These are phyloP conservation scores for Thryonomys swinderianus DNA, from an alignment of 2,113 vertebrate species.

Conservation along the genomic window DNA sequence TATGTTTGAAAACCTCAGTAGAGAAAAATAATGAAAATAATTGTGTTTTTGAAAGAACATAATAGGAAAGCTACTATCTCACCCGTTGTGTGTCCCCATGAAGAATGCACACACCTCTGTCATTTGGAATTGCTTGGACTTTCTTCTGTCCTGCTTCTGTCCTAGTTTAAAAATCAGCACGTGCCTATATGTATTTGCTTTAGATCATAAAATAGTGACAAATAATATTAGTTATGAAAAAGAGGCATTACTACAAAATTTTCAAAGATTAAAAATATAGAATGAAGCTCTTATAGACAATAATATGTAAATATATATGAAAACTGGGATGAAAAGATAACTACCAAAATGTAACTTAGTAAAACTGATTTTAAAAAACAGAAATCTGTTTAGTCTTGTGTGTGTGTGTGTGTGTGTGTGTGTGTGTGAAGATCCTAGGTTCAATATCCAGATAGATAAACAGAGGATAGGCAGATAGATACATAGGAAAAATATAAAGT, in stretches of 20 bases:
- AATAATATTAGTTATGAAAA: background rate
- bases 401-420: background rate
- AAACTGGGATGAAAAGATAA: background rate
- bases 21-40: background rate
- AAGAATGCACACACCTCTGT: too few relatives aligned
- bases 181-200: background rate
- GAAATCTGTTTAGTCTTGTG: background rate
- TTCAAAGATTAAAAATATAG: background rate
- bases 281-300: background rate
- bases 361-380: slow-evolving; percentile 17
- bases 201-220: background rate
- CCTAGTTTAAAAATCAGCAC: background rate
- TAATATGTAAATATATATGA: background rate
- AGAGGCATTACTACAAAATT: background rate
- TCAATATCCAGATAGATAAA: background rate
- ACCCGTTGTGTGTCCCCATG: too few relatives aligned
- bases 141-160: too few relatives aligned
- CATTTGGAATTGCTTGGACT: too few relatives aligned
- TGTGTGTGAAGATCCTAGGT: background rate
- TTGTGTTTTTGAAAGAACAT: slow-evolving; percentile 27
- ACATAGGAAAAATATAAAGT: background rate
- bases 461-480: background rate
- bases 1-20: background rate
- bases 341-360: background rate
- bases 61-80: background rate